Evolutionary conservation across 2,797 vertebrate genomes (phyloP).

Genomic region (Crocodylus rhombifer): DNA sequence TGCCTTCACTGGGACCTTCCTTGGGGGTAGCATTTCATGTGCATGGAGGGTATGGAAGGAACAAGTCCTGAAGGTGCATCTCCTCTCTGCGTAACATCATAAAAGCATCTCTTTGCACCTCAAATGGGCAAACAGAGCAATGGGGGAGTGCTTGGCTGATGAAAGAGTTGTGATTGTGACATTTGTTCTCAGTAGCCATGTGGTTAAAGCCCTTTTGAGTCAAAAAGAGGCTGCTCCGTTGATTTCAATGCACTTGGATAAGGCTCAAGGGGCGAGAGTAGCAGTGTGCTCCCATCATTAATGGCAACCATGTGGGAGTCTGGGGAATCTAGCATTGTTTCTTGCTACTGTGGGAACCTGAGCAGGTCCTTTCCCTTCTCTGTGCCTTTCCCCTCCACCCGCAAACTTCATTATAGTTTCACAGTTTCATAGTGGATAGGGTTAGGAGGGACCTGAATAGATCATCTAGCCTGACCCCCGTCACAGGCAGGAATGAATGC

Average conservation of each 20-base stretch:
- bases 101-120: neutral
- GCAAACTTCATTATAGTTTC: too few relatives aligned
- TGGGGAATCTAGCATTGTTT: neutral
- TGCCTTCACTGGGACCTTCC: neutral
- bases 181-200: neutral
- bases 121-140: neutral
- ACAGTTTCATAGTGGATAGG: too few relatives aligned
- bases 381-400: neutral
- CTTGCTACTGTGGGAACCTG: neutral
- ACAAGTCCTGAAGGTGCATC: neutral
- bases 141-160: neutral
- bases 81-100: neutral
- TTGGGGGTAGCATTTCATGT: neutral
- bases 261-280: neutral
- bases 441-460: too few relatives aligned
- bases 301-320: neutral
- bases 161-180: neutral
- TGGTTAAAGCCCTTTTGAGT: neutral
- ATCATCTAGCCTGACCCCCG: too few relatives aligned
- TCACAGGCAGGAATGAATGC: too few relatives aligned
- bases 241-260: neutral
- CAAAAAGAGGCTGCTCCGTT: neutral
- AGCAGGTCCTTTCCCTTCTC: neutral
- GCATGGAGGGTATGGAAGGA: neutral
- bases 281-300: neutral